Percentiles rank a stretch among this genome's conserved stretches.
Conservation (phyloP, 2,113 vertebrate genomes). For the Proteles cristata region DNA sequence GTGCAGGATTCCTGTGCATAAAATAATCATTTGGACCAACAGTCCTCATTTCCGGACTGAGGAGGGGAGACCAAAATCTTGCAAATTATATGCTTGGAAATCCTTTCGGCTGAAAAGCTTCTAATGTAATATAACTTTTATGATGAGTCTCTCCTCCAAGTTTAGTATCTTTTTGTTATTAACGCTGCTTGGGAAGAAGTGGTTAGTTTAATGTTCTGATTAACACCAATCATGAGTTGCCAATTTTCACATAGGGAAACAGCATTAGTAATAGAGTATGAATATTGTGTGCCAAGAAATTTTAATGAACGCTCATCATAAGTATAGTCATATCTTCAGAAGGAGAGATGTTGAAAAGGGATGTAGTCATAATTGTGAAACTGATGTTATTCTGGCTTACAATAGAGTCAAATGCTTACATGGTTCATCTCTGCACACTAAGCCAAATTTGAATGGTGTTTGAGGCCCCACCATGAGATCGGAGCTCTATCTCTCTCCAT, state of each 20-base stretch:
- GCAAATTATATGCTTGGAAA: neutral
- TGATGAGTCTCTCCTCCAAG: neutral
- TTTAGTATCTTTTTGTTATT: constrained; percentile 11
- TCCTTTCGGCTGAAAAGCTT: neutral
- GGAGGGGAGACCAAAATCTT: neutral
- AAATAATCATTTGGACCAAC: neutral
- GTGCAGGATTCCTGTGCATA: neutral
- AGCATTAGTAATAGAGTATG: neutral
- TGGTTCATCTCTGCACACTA: neutral
- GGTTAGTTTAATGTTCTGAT: neutral
- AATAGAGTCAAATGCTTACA: neutral
- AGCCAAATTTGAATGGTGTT: neutral
- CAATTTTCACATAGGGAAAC: neutral
- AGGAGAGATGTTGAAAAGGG: neutral
- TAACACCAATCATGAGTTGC: neutral
- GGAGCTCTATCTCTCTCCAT: rapidly evolving
- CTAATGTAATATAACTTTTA: neutral
- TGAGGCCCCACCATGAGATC: rapidly evolving
- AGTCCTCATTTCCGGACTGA: neutral
- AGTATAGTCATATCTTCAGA: neutral
- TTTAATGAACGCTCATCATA: neutral
- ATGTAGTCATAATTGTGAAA: neutral
- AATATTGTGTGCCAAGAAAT: neutral
- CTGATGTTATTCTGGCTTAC: neutral
- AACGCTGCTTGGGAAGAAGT: constrained; percentile 6